Conservation (phyloP, 2,888 invertebrate genomes). For the Trissolcus japonicus region DNA sequence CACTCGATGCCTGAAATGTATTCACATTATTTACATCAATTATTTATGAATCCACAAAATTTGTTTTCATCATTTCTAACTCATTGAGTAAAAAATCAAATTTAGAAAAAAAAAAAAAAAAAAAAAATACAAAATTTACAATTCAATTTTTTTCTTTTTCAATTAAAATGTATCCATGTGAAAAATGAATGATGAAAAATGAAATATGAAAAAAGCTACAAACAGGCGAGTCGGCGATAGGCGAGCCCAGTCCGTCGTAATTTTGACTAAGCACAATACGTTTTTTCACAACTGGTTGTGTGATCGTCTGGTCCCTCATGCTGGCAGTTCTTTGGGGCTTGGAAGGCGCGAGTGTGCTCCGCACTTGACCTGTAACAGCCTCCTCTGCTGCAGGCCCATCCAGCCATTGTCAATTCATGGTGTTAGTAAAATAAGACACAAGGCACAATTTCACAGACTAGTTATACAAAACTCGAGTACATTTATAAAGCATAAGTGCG, state of each 20-base stretch:
- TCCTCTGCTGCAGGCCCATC: slow-evolving; percentile 76
- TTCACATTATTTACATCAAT: not conserved
- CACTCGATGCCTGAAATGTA: slow-evolving; percentile 76
- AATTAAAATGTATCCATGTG: too few relatives aligned
- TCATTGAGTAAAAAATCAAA: not conserved
- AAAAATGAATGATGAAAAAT: too few relatives aligned
- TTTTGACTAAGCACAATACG: slow-evolving; percentile 59
- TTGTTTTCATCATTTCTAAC: not conserved
- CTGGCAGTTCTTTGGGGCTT: slow-evolving; percentile 92
- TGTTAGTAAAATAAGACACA: slow-evolving; percentile 66
- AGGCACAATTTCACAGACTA: slow-evolving; percentile 66
- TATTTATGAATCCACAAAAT: not conserved
- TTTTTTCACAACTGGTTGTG: slow-evolving; percentile 66
- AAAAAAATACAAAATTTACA: too few relatives aligned
- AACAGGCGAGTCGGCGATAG: slow-evolving; percentile 69
- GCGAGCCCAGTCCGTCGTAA: slow-evolving; percentile 66
- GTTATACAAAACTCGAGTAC: slow-evolving; percentile 59
- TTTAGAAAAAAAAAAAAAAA: not conserved
- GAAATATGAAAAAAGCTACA: slow-evolving; percentile 7
- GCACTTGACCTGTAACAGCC: slow-evolving; percentile 84
- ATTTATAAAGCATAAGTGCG: too few relatives aligned
- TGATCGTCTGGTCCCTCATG: slow-evolving; percentile 83
- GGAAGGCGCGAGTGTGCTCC: slow-evolving; percentile 87
- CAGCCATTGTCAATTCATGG: slow-evolving; percentile 74
- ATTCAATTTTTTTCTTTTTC: too few relatives aligned